Base-by-base conservation (phyloP, 2,888 invertebrate species). In the Euphydryas editha region DNA sequence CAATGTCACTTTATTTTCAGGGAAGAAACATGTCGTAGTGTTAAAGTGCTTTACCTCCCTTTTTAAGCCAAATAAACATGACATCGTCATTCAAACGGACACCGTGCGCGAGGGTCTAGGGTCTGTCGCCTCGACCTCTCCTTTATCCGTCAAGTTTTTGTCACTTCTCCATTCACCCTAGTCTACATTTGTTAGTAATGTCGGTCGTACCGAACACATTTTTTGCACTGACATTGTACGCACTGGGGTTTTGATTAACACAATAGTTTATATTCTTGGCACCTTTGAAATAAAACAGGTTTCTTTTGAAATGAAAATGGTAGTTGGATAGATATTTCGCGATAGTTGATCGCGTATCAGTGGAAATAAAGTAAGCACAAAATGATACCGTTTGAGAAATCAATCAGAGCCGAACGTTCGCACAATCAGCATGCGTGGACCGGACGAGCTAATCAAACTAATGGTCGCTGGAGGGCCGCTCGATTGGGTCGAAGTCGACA, bases 51-150 rank as follows among this genome's bases (percentile, higher is more conserved):
- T 55, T 77, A 61, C 78, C 82, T 81, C 82, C 86, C 85, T 85
- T 85, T 62, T 85, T 82, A 84, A 87, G 84, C 84, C 85, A 89
- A 90, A 91, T 90, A 90, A 87, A 90, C 90, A 88, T 85, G 87
- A 85, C 87, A 84, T 85, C 85, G 85, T 86, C 85, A 87, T 87
- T 87, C 84, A 85, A 76, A 79, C 80, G 78, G 79, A 80, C 80
- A 78, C 81, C 80, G 81, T 81, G 78, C 79, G 76, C 78, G 77
- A 75, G 76, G 79, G 77, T 79, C 79, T 80, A 75, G 80, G 81
- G 81, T 80, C 80, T 83, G 82, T 76, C 76, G 74, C 79, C 81
- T 78, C 84, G 84, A 83, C 84, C 81, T 86, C 78, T 77, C 80
- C 78, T 88, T 88, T 89, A 87, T 87, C 82, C 82, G 78, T 72